Evolutionary conservation across 2,888 invertebrate genomes (phyloP), one percentile per base, ranked within the genome.

Genomic region (Mayetiola destructor): DNA sequence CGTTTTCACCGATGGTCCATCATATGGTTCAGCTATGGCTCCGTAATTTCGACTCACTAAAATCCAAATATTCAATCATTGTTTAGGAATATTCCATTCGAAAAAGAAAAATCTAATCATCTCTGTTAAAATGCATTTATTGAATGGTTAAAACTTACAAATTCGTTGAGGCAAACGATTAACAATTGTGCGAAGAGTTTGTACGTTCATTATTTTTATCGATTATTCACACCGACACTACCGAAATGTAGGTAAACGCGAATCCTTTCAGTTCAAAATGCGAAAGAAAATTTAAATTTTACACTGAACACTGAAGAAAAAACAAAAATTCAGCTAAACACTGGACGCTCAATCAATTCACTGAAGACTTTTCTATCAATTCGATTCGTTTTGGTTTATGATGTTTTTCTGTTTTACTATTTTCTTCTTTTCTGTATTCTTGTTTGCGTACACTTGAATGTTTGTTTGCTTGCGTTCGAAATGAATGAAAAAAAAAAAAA

Each of bases 1-100:
- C 8, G 85, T 84, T 65, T 77, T 78, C 6, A 87, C 68, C 27
- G 64, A 63, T 4, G 87, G 87, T 37, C 53, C 37, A 36, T 57
- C 29, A 14, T 57, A 57, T 27, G 48, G 48, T 27, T 48, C 48
- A 2, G 27, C 12, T 5, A 48, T 27, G 14, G 48, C 48, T 48
- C 48, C 48, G 16, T 48, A 48, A n/a, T n/a, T n/a, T 27, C 48
- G 48, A 48, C 16, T 14, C 48, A 27, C 48, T 48, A 16, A 27
- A 48, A 37, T 37, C 12, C n/a, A 37, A 6, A 37, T 12, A 37
- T 12, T n/a, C n/a, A n/a, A n/a, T n/a, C n/a, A n/a, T 9, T 32
- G 32, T 32, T 32, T 32, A n/a, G 32, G 12, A 32, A 32, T 32
- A 12, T 32, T 9, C 6, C 6, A 12, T 9, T 32, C 12, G n/a